These are phyloP conservation scores for Odontesthes bonariensis DNA, from an alignment of 2,113 vertebrate species.

Conservation along the genomic window DNA sequence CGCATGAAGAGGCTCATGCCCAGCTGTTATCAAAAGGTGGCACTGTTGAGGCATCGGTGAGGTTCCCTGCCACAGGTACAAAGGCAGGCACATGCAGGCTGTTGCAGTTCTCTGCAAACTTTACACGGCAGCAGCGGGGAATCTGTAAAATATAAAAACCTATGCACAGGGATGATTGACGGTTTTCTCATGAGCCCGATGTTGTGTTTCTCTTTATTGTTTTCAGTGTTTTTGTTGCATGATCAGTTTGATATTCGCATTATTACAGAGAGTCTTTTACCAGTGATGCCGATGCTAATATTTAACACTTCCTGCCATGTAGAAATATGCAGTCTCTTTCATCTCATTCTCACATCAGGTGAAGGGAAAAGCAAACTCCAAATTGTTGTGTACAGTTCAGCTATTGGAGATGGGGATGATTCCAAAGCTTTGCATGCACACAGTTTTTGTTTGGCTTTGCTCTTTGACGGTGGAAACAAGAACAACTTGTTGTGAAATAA, in stretches of 20 bases:
- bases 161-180: slow-evolving; percentile 45
- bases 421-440: slow-evolving; percentile 45
- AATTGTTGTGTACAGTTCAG: slow-evolving; percentile 69
- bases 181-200: slow-evolving; percentile 56
- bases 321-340: slow-evolving; percentile 71
- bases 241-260: slow-evolving; percentile 60
- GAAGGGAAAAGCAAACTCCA: slow-evolving; percentile 58
- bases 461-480: background rate
- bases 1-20: slow-evolving; percentile 5
- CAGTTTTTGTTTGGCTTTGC: slow-evolving; percentile 45
- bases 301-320: slow-evolving; percentile 73
- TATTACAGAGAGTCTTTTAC: slow-evolving; percentile 68
- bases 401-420: slow-evolving; percentile 65
- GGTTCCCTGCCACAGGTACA: slow-evolving; percentile 29
- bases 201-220: slow-evolving; percentile 47
- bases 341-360: slow-evolving; percentile 67
- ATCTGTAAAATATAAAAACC: slow-evolving; percentile 59
- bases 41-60: slow-evolving; percentile 76
- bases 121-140: slow-evolving; percentile 34
- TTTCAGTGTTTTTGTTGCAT: slow-evolving; percentile 67
- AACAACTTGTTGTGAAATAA: too few relatives aligned
- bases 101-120: slow-evolving; percentile 42
- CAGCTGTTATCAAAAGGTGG: slow-evolving; percentile 73
- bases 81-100: slow-evolving; percentile 23
- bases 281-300: slow-evolving; percentile 59